Evolutionary conservation across 2,888 invertebrate species (phyloP), one percentile per base, ranked within the genome.

Genomic region (Caenorhabditis doughertyi): DNA sequence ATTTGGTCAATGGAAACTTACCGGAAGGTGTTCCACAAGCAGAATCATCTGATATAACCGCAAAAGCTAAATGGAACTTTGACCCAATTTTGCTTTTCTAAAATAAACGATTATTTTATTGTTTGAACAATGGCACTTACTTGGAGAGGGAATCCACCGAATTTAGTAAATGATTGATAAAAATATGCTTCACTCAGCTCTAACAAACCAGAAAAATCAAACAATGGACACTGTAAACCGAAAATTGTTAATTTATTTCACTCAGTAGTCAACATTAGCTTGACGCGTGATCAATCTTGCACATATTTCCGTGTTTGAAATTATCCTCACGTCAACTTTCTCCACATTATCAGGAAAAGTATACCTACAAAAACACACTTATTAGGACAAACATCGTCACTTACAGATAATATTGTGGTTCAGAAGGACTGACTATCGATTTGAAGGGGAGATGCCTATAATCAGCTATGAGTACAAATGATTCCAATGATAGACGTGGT

Each of bases 101-200:
- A 21, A 39, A 39, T n/a, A n/a, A n/a, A n/a, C n/a, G n/a, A n/a
- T n/a, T n/a, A n/a, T n/a, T n/a, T n/a, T n/a, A n/a, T n/a, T n/a
- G n/a, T n/a, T n/a, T n/a, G n/a, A n/a, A n/a, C n/a, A n/a, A n/a
- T n/a, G 2, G 4, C 23, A 7, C 55, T 27, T 8, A 72, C 72
- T 13, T 27, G 53, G 1, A 72, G 18, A 7, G 62, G 32, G 21
- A 72, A 72, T 11, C 29, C 62, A 16, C 29, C 72, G 25, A 72
- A 62, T 23, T 39, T 62, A 0, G 62, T 64, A n/a, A 72, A 72
- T 8, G 72, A 29, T 18, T 72, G 72, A 42, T 39, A 44, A 21
- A 72, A 64, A 18, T 53, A 62, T 0, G 23, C 32, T 9, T 64
- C 62, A 29, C 53, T 72, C 3, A 13, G 27, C 21, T 62, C 62